Conservation (phyloP, 2,797 vertebrate species). For the Manis crassicaudata region DNA sequence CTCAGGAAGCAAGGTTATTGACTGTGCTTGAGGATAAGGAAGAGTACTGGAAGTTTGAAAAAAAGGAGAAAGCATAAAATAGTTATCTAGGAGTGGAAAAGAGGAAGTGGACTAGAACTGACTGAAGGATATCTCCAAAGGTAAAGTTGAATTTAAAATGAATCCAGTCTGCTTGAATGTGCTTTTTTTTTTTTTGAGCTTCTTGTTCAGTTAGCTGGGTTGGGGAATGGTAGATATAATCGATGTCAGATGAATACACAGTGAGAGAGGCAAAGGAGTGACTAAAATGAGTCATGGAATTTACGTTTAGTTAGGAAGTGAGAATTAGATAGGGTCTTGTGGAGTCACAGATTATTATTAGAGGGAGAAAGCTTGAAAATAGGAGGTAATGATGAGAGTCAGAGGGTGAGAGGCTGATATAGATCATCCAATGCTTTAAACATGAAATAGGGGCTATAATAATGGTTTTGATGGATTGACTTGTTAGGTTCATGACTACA, state of each 20-base stretch:
- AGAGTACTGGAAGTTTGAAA: slow-evolving; percentile 23
- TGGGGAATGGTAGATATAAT: neutral
- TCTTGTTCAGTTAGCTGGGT: neutral
- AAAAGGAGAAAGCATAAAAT: slow-evolving; percentile 10
- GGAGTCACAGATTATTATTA: neutral
- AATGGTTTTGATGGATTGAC: slow-evolving; percentile 59
- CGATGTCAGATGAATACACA: neutral
- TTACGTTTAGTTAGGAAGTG: neutral
- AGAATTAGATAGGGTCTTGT: neutral
- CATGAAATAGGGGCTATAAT: slow-evolving; percentile 36
- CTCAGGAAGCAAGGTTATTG: neutral
- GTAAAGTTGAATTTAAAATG: slow-evolving; percentile 28
- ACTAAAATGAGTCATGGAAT: neutral
- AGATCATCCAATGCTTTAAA: neutral
- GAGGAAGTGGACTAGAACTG: neutral
- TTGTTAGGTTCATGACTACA: slow-evolving; percentile 96
- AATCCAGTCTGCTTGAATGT: neutral
- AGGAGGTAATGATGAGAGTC: neutral
- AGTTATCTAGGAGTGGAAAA: slow-evolving; percentile 17
- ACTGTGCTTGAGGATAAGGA: neutral
- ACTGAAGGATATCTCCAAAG: neutral
- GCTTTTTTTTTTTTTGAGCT: slow-evolving; percentile 54
- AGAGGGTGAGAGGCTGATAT: neutral
- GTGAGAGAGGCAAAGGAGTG: neutral
- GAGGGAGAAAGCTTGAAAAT: neutral